Conservation (phyloP, 2,113 vertebrate genomes). For the Leptodactylus fuscus region DNA sequence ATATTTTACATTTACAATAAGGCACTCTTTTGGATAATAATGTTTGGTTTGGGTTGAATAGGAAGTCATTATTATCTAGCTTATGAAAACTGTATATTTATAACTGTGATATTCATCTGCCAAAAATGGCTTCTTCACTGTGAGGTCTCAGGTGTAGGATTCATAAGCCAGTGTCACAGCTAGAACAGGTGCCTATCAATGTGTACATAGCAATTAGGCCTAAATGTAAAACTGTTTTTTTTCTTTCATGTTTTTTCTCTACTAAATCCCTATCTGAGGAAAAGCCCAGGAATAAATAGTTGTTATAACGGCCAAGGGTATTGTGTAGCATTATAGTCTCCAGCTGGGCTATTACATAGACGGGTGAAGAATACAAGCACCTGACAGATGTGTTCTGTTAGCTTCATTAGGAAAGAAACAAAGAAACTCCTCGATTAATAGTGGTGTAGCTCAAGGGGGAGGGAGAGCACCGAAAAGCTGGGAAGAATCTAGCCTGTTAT, state of each 20-base stretch:
- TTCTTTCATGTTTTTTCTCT: slow-evolving; percentile 73
- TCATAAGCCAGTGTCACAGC: slow-evolving; percentile 83
- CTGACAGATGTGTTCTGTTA: slow-evolving; percentile 91
- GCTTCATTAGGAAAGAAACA: slow-evolving; percentile 92
- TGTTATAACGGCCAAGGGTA: slow-evolving; percentile 85
- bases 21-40: slow-evolving; percentile 40
- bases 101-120: slow-evolving; percentile 80
- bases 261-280: slow-evolving; percentile 86
- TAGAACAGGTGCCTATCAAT: slow-evolving; percentile 89
- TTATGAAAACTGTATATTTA: slow-evolving; percentile 67
- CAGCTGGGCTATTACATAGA: slow-evolving; percentile 90
- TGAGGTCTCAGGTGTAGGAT: slow-evolving; percentile 94
- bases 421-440: slow-evolving; percentile 90
- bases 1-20: neutral
- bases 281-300: slow-evolving; percentile 88
- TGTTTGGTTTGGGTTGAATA: slow-evolving; percentile 62
- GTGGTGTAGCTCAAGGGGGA: slow-evolving; percentile 78
- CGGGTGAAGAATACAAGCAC: slow-evolving; percentile 86
- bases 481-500: slow-evolving; percentile 87
- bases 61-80: slow-evolving; percentile 47
- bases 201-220: slow-evolving; percentile 94
- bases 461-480: slow-evolving; percentile 69
- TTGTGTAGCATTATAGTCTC: slow-evolving; percentile 85
- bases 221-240: slow-evolving; percentile 84
- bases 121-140: slow-evolving; percentile 84